These are phyloP conservation scores for Petaurus breviceps DNA, from an alignment of 2,113 vertebrate species.

Conservation along the genomic window DNA sequence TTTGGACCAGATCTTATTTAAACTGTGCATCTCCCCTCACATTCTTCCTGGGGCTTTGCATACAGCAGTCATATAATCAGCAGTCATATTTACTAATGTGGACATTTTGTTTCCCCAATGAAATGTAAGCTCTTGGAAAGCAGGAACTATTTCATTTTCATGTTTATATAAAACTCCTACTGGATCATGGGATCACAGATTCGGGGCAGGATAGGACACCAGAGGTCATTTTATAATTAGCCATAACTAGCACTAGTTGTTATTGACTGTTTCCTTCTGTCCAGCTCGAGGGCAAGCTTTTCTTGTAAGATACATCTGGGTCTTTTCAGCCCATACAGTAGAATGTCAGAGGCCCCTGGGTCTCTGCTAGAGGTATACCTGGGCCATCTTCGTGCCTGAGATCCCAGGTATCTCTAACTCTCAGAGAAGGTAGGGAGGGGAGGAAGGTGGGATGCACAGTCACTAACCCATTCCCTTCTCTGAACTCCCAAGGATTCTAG, in stretches of 20 bases:
- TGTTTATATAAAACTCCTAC: neutral
- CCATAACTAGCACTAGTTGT: too few species aligned
- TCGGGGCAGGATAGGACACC: neutral
- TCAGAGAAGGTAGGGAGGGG: too few species aligned
- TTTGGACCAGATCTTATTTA: neutral
- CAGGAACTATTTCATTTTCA: neutral
- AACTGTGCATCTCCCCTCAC: neutral
- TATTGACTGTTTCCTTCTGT: too few species aligned
- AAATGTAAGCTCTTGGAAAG: neutral
- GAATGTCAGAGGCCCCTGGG: too few species aligned
- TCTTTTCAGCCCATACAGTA: neutral
- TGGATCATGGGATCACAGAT: neutral
- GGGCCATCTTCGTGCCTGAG: too few species aligned
- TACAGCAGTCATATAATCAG: neutral
- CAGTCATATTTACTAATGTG: too few species aligned
- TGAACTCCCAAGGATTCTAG: too few species aligned
- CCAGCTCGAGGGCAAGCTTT: neutral
- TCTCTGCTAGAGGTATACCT: too few species aligned
- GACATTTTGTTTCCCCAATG: neutral
- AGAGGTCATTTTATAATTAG: neutral
- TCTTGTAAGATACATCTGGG: neutral
- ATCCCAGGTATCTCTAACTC: too few species aligned
- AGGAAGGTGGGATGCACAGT: too few species aligned
- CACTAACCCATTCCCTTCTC: too few species aligned
- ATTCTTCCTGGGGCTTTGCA: neutral